Conservation (phyloP, 1,140 invertebrate genomes). For the Drosophila kikkawai region DNA sequence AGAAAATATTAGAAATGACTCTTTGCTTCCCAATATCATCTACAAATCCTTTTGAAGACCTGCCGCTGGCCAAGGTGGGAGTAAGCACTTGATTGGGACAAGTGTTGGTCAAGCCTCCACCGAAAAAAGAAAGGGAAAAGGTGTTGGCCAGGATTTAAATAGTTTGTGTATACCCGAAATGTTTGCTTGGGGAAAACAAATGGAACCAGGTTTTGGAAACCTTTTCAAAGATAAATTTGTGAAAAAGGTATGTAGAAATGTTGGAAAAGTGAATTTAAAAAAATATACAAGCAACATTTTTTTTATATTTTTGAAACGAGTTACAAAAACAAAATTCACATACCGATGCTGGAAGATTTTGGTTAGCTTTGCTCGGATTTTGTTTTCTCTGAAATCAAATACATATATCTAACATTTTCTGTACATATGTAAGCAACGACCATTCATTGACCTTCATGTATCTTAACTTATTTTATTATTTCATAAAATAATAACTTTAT, state of each 20-base stretch:
- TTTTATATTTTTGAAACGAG: no score
- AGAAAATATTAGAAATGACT: constrained; percentile 60
- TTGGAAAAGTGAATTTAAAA: neutral
- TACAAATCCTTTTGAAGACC: constrained; percentile 29
- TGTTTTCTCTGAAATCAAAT: no score
- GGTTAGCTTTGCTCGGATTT: no score
- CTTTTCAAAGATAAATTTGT: neutral
- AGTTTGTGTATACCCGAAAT: neutral
- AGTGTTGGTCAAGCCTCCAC: constrained; percentile 9
- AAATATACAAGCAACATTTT: no score
- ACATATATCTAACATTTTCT: no score
- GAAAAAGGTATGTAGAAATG: no score
- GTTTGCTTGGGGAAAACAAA: constrained; percentile 7
- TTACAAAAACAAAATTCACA: no score
- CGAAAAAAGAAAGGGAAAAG: neutral
- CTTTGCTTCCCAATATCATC: constrained; percentile 25
- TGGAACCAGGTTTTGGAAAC: no score
- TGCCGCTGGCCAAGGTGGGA: constrained; percentile 33
- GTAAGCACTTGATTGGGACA: constrained; percentile 25
- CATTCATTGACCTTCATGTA: no score
- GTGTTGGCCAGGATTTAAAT: constrained; percentile 34
- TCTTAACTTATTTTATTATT: no score
- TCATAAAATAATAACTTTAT: neutral
- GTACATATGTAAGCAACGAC: no score
- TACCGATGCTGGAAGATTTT: no score